phyloP scores from a whole-genome alignment of 1,140 invertebrate species.

The Thaumatotibia leucotreta region DNA sequence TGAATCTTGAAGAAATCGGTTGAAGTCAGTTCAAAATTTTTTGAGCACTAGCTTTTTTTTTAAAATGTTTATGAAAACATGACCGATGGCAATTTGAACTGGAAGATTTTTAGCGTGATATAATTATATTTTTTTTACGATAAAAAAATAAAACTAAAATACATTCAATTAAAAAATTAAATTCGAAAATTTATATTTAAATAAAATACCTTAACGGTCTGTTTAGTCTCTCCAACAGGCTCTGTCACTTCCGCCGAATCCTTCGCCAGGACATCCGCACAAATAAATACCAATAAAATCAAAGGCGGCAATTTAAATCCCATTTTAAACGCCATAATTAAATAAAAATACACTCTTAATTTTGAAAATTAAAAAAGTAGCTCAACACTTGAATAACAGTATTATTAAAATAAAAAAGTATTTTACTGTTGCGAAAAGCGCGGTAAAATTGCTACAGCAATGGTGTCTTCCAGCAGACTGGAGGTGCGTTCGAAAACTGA shows the following conservation, averaged over 20 bases:
- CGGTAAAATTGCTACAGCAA: conserved; percentile 23
- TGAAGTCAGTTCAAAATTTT: too few relatives aligned
- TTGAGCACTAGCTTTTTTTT: too few relatives aligned
- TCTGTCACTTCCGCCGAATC: not conserved
- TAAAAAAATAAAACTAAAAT: not conserved
- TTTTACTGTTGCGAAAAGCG: conserved; percentile 18
- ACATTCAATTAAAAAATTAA: not conserved
- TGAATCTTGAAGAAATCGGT: too few relatives aligned
- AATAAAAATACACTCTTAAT: not conserved
- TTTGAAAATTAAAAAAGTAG: not conserved
- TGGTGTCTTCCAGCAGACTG: conserved; percentile 37
- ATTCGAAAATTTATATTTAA: too few relatives aligned
- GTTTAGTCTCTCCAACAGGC: not conserved
- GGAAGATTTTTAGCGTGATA: too few relatives aligned
- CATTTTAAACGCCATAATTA: not conserved
- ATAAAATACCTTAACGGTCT: not conserved
- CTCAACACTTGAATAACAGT: not conserved
- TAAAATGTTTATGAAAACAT: too few relatives aligned
- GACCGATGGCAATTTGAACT: too few relatives aligned
- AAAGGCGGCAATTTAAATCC: not conserved
- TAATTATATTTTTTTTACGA: too few relatives aligned
- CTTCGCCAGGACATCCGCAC: conserved; percentile 3
- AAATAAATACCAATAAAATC: conserved; percentile 7
- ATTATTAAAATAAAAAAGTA: not conserved
- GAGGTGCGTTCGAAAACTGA: conserved; percentile 18